Evolutionary conservation across 1,140 invertebrate genomes (phyloP), one percentile per base, ranked within the genome.

Genomic region (Brachionus plicatilis): DNA sequence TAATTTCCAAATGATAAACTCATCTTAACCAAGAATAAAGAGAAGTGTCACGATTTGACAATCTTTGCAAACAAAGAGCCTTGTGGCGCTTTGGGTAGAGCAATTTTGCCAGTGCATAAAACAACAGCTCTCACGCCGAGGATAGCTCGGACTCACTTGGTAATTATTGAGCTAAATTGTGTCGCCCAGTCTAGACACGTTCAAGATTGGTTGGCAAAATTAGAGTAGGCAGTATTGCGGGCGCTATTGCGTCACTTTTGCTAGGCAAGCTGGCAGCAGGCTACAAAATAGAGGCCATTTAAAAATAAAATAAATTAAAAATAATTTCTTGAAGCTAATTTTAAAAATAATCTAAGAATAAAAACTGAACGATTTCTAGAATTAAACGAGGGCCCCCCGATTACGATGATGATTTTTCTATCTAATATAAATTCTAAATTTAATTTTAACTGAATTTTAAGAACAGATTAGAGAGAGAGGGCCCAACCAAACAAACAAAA

Each of bases 401-500:
- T 43, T 41, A 43, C 68, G 68, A 72, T 72, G 37, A 72, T 72
- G 68, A 72, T 47, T 72, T 72, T 72, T 72, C 33, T 72, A 72
- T 72, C 68, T 70, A 70, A 70, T 37, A 70, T n/a, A 70, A 70
- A n/a, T 70, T 72, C 68, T 72, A 72, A 72, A 72, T 72, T 72
- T 72, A 72, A 72, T 72, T 72, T 72, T 37, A 68, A 72, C 37
- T 72, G 68, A 45, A 72, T 72, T 72, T 72, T 17, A 68, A 68
- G 33, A 68, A 33, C 27, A 68, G 66, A 72, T 43, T 43, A 72
- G 41, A 72, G 41, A 72, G 20, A 72, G 9, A 8, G 53, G 20
- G 20, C 7, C n/a, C n/a, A 24, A 24, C 2, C n/a, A 60, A 20
- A n/a, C 5, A 17, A 68, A 29, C 14, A 68, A 9, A 66, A 65